Conservation (phyloP, 2,888 invertebrate species). For the Meiosimyza platycephala region DNA sequence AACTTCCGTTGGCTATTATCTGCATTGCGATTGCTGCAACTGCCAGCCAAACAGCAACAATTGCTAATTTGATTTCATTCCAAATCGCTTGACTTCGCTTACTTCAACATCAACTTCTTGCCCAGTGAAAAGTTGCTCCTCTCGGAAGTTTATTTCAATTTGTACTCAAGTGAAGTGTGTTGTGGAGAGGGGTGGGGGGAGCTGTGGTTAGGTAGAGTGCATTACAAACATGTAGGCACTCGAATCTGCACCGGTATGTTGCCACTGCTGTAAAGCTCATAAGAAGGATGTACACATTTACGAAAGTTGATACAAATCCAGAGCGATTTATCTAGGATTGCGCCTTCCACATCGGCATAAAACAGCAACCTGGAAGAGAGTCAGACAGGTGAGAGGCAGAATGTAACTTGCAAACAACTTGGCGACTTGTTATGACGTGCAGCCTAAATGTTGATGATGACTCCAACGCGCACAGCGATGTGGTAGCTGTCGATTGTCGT, state of each 20-base stretch:
- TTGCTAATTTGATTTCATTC: slow-evolving; percentile 21
- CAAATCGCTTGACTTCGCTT: slow-evolving; percentile 7
- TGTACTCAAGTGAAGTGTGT: background rate
- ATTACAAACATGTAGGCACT: slow-evolving; percentile 1
- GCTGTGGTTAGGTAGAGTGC: background rate
- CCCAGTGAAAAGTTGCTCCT: slow-evolving; percentile 10
- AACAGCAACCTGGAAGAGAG: background rate
- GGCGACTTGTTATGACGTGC: background rate
- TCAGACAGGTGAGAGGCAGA: background rate
- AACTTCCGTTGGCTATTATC: slow-evolving; percentile 26
- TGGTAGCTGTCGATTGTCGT: no score
- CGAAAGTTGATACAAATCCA: background rate
- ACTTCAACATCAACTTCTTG: background rate
- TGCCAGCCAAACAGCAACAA: background rate
- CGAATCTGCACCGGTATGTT: background rate
- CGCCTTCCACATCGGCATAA: no score
- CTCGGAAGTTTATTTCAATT: background rate
- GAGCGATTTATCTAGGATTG: no score
- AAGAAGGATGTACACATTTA: background rate
- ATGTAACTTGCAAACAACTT: background rate
- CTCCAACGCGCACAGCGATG: background rate
- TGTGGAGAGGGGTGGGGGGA: background rate
- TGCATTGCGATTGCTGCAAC: slow-evolving; percentile 1
- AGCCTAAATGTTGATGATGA: background rate
- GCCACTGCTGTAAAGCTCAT: background rate